These are phyloP conservation scores for Ammodytes dubius DNA, from an alignment of 2,113 vertebrate species.

Conservation along the genomic window DNA sequence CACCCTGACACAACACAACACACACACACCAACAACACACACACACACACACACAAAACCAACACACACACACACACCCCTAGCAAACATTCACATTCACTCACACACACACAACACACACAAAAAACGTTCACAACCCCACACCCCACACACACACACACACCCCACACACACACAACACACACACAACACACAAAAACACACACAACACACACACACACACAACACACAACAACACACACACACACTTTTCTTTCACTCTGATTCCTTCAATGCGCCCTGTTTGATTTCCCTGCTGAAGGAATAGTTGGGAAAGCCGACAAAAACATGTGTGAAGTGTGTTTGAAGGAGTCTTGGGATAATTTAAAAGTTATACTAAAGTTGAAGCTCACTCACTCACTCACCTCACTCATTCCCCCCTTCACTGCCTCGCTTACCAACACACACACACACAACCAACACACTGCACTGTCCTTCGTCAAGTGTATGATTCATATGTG, in stretches of 20 bases:
- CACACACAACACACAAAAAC: slow-evolving; percentile 44
- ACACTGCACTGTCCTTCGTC: slow-evolving; percentile 8
- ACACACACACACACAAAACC: no score
- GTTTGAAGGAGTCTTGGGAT: slow-evolving; percentile 76
- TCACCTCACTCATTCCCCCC: slow-evolving; percentile 56
- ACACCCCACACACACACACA: slow-evolving; percentile 49
- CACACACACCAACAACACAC: no score
- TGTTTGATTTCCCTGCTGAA: slow-evolving; percentile 78
- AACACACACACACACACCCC: no score
- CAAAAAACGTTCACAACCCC: no score
- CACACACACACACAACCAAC: neutral
- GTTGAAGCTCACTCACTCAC: slow-evolving; percentile 45
- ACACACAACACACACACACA: slow-evolving; percentile 25
- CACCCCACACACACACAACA: slow-evolving; percentile 47
- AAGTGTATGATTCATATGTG: slow-evolving; percentile 17
- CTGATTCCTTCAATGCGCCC: slow-evolving; percentile 74
- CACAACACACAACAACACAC: slow-evolving; percentile 36
- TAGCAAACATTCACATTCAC: no score
- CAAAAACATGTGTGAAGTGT: slow-evolving; percentile 78
- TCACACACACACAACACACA: no score
- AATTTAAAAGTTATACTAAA: slow-evolving; percentile 73
- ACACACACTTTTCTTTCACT: slow-evolving; percentile 70
- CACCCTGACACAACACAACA: no score
- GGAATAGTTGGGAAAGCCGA: slow-evolving; percentile 83
- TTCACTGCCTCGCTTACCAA: slow-evolving; percentile 36